phyloP scores from a whole-genome alignment of 2,888 invertebrate species.

The Microctonus hyperodae region DNA sequence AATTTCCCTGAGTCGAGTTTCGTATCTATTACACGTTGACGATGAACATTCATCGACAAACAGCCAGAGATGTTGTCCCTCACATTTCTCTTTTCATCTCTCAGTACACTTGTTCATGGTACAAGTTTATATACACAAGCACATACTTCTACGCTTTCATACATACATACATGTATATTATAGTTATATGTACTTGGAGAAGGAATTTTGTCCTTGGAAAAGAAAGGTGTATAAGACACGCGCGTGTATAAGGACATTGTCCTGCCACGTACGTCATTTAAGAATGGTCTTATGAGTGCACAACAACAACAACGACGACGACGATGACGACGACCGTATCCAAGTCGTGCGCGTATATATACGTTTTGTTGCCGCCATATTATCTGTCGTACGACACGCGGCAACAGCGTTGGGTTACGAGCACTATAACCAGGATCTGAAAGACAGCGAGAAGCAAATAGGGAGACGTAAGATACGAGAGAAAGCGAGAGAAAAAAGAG shows the following conservation, averaged over 20 bases:
- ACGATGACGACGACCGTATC: conserved; percentile 26
- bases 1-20: conserved; percentile 1
- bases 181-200: not conserved
- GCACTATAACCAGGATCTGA: conserved; percentile 50
- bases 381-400: conserved; percentile 45
- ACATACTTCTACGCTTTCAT: not conserved
- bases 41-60: not conserved
- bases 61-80: not conserved
- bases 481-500: conserved; percentile 34
- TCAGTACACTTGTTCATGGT: too few species aligned
- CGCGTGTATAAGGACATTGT: conserved; percentile 29
- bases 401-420: conserved; percentile 56
- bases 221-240: conserved; percentile 13
- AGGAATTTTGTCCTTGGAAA: not conserved
- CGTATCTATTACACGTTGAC: conserved; percentile 34
- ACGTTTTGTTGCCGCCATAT: too few species aligned
- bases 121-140: too few species aligned
- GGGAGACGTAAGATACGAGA: too few species aligned
- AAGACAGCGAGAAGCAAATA: not conserved
- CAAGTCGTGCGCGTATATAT: conserved; percentile 29
- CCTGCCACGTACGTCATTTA: conserved; percentile 1
- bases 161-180: not conserved
- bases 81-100: not conserved
- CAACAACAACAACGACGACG: conserved; percentile 20
- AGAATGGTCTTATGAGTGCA: not conserved